Evolutionary conservation across 1,140 invertebrate species (phyloP), one percentile per base, ranked within the genome.

Genomic region (Drosophila nasuta): DNA sequence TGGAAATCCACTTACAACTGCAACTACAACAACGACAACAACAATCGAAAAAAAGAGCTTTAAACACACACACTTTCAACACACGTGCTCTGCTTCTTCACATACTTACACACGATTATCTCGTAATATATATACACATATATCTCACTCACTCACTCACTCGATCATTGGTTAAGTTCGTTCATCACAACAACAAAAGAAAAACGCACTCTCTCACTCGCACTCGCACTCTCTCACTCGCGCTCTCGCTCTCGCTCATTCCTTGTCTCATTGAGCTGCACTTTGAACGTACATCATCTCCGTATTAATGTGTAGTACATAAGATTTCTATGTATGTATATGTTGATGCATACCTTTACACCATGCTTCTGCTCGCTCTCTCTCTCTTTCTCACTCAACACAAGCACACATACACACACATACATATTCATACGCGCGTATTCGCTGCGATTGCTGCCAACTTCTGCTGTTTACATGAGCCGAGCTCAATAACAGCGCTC

Each of bases 291-390:
- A 38, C 8, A 8, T 38, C 35, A 38, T 33, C 30, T 33, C 0
- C 20, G 35, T 38, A 38, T 38, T 38, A 33, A 13, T 46, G 45
- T 52, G 10, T 17, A 60, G 7, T 59, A 59, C 6, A 65, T 33
- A 58, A 20, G 20, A 20, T 20, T 20, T 65, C 45, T 52, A 41
- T 45, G 56, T 43, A 62, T 52, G 62, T 73, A 51, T 3, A 35
- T 35, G 33, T 35, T 10, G 33, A 35, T 35, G 33, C 33, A 35
- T 57, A 58, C 79, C 46, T 20, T 20, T 17, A 60, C 69, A 62
- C 35, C 38, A 70, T 65, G 57, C 77, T 67, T 49, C 67, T 56
- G 58, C 70, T 79, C 59, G 49, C 78, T 67, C 75, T 43, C 41
- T 43, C 41, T 43, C 35, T 8, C 35, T 8, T 8, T 38, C 8